Evolutionary conservation across 1,140 invertebrate species (phyloP), one percentile per base, ranked within the genome.

Genomic region (silkworm (Bombyx mori)): DNA sequence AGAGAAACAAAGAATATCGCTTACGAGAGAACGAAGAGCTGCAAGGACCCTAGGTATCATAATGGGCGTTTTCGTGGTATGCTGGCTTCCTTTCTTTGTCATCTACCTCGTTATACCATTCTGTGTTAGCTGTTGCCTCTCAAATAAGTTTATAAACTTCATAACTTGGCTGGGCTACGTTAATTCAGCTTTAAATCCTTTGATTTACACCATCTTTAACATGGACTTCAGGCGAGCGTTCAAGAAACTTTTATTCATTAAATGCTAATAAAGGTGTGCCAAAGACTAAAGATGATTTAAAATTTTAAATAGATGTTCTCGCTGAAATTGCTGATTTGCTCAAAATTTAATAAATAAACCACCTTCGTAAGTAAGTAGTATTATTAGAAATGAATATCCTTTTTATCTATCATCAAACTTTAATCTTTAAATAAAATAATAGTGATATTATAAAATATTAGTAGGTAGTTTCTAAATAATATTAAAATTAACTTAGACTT

Each of bases 171-270:
- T 99, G 46, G 98, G 98, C 26, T 99, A 99, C 81, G 92, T 98
- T 59, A 99, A 99, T 87, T 98, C 97, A 26, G 95, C 95, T n/a
- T 90, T 99, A 8, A 99, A 99, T 88, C 98, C 98, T 8, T 91
- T 99, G 68, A 99, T 99, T 66, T 99, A 99, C 85, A 98, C 97
- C 1, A 98, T 98, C 78, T 99, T 98, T 83, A 99, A 99, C 88
- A 90, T 98, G 77, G 98, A 99, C 78, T 99, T 99, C 84, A 91
- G 97, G 58, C 91, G 93, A 73, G 97, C 97, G 4, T 99, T 99
- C 80, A 96, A 97, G 76, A 94, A 94, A 78, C 86, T 96, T 35
- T 88, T 96, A 46, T 94, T 93, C 66, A 90, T 96, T 59, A 90
- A 90, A 70, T 70, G 73, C 57, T 89, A 68, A 68, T 62, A 45